phyloP scores from a whole-genome alignment of 2,113 vertebrate genomes.

The Haplochromis burtoni region DNA sequence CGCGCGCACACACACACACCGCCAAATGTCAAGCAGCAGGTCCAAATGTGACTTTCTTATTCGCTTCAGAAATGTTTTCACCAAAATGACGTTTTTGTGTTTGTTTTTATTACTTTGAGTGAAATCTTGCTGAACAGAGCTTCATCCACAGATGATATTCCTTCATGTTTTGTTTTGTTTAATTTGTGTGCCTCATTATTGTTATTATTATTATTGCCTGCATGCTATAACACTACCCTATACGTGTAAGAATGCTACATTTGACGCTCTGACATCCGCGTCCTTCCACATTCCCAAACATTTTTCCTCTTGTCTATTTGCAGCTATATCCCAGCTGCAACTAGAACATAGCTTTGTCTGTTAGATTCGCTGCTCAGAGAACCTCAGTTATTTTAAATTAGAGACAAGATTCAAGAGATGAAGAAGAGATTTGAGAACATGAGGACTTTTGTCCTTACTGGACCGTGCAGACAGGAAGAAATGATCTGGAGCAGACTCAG shows the following conservation, averaged over 20 bases:
- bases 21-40: background rate
- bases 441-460: background rate
- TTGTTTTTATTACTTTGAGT: background rate
- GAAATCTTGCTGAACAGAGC: background rate
- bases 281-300: background rate
- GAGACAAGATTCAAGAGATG: background rate
- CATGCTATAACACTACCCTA: background rate
- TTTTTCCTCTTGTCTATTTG: background rate
- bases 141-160: background rate
- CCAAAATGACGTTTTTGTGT: background rate
- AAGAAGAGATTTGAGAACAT: background rate
- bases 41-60: background rate
- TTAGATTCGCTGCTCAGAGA: background rate
- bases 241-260: background rate
- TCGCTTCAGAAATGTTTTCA: background rate
- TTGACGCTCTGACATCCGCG: background rate
- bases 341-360: background rate
- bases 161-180: background rate
- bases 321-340: background rate
- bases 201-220: background rate
- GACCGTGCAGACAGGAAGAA: background rate
- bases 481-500: accelerated
- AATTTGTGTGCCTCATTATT: background rate
- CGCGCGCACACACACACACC: background rate
- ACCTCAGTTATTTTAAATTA: accelerated